Percentiles rank a stretch among this genome's conserved stretches.
Evolutionary conservation across 2,113 vertebrate species (phyloP).

Genomic region (Rynchops niger): DNA sequence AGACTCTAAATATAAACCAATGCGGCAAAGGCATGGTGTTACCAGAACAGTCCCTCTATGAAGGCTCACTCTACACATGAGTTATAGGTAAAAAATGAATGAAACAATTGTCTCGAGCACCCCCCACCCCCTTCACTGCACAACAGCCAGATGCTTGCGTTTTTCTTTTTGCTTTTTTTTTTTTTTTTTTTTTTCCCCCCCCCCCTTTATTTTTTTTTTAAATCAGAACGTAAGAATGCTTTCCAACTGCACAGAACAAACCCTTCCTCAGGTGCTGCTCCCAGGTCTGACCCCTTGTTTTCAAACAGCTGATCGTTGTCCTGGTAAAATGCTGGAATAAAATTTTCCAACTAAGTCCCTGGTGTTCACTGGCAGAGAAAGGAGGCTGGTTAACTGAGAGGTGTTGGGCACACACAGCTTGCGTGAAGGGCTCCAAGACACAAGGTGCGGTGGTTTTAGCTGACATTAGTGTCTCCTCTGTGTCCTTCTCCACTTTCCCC

Average conservation of each 20-base stretch:
- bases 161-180: too few species aligned
- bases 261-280: not conserved
- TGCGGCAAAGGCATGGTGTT: accelerated
- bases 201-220: not conserved
- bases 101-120: not conserved
- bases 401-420: accelerated
- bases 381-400: not conserved
- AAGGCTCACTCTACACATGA: not conserved
- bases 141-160: not conserved
- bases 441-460: not conserved
- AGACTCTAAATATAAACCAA: not conserved
- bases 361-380: not conserved
- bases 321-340: not conserved
- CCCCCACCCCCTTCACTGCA: not conserved
- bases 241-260: not conserved
- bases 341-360: not conserved
- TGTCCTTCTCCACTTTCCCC: not conserved
- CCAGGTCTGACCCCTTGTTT: not conserved
- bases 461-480: not conserved
- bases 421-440: not conserved
- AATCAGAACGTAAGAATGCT: not conserved
- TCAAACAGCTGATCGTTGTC: not conserved
- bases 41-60: not conserved
- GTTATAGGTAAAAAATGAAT: not conserved
- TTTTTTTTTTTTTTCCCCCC: not conserved